phyloP scores from a whole-genome alignment of 1,140 invertebrate species.

The Pinna nobilis region DNA sequence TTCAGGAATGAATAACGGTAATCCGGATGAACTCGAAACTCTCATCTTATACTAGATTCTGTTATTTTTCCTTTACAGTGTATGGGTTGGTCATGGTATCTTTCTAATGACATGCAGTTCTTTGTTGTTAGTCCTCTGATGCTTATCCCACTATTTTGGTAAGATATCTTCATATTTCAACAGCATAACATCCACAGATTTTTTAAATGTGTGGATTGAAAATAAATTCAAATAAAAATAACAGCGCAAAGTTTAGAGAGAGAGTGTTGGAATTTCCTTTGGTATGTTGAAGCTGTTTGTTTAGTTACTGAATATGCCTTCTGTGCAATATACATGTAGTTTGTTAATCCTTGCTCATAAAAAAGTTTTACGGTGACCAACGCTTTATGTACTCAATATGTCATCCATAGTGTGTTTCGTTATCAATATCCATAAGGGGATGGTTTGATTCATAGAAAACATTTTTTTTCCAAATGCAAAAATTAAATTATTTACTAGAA shows the following conservation, averaged over 20 bases:
- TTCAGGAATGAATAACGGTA: neutral
- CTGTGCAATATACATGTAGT: too few species aligned
- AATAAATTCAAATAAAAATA: neutral
- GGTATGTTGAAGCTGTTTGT: too few species aligned
- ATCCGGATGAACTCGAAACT: neutral
- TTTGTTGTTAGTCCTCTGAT: conserved; percentile 82
- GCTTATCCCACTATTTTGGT: conserved; percentile 63
- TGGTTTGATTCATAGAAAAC: too few species aligned
- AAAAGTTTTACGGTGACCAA: too few species aligned
- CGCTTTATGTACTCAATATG: too few species aligned
- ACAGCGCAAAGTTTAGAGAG: too few species aligned
- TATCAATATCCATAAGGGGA: too few species aligned
- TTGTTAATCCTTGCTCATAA: too few species aligned
- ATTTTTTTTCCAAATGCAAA: too few species aligned
- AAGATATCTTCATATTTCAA: conserved; percentile 33
- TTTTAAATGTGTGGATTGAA: neutral
- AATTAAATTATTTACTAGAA: too few species aligned
- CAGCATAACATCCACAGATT: neutral
- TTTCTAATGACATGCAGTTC: conserved; percentile 88
- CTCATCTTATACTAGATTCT: neutral
- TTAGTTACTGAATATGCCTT: too few species aligned
- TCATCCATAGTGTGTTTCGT: too few species aligned
- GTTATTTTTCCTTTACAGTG: conserved; percentile 78
- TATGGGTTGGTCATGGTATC: conserved; percentile 83
- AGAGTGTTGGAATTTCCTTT: neutral